A percentile compares a stretch with the other conserved stretches of the same genome.
These are phyloP conservation scores for Phyllostomus discolor DNA, from an alignment of 2,113 vertebrate genomes.

Conservation along the genomic window DNA sequence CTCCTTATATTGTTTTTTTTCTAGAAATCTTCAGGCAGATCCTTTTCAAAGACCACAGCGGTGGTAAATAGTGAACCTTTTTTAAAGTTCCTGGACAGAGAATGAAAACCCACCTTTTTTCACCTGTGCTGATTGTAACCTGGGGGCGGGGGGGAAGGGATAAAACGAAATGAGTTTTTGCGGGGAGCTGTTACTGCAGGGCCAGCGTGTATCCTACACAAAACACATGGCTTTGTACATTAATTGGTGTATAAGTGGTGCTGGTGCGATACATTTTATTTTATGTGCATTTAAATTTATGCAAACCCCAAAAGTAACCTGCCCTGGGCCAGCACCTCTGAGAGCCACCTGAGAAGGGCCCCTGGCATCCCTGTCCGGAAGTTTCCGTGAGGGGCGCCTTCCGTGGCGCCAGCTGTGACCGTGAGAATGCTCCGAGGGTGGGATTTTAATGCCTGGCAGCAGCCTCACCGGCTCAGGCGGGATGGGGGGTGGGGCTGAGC, in stretches of 20 bases:
- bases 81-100: neutral
- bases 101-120: neutral
- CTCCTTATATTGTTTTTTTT: neutral
- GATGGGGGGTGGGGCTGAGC: neutral
- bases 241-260: no score
- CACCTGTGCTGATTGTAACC: neutral
- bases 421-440: neutral
- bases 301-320: neutral
- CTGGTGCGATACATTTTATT: neutral
- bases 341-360: no score
- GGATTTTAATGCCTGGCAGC: neutral
- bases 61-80: neutral
- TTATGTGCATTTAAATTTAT: neutral
- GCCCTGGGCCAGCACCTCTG: neutral
- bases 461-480: neutral
- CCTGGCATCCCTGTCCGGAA: fast-evolving
- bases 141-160: no score
- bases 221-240: no score
- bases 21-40: neutral
- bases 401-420: fast-evolving
- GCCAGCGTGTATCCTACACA: no score
- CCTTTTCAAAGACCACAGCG: neutral
- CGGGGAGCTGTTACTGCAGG: neutral
- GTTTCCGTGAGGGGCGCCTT: fast-evolving
- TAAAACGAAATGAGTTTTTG: neutral